A percentile compares a stretch with the other conserved stretches of the same genome.
phyloP scores from a whole-genome alignment of 2,113 vertebrate genomes.

The Spermophilus dauricus region DNA sequence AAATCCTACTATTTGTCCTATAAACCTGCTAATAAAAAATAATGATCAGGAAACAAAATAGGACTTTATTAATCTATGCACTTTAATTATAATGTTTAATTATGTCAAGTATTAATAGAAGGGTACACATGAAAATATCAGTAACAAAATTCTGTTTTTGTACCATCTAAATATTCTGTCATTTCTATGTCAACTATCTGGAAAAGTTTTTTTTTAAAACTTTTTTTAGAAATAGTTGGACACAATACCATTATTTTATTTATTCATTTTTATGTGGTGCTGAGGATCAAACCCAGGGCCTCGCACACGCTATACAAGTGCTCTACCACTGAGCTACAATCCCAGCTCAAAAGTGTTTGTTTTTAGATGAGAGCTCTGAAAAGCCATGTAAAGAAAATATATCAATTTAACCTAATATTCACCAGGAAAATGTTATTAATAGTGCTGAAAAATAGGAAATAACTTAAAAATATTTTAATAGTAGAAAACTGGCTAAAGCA shows the following conservation, averaged over 20 bases:
- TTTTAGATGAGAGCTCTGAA: conserved; percentile 2
- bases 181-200: neutral
- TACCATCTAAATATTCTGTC: neutral
- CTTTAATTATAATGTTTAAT: conserved; percentile 5
- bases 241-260: too few relatives aligned
- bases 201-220: neutral
- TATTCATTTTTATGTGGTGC: too few relatives aligned
- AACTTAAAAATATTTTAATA: neutral
- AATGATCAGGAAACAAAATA: conserved; percentile 27
- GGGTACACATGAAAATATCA: neutral
- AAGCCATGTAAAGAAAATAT: neutral
- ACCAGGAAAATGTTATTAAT: neutral
- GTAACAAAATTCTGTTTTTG: neutral
- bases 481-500: neutral
- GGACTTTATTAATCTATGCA: conserved; percentile 17
- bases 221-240: too few relatives aligned
- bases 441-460: neutral
- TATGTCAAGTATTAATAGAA: neutral
- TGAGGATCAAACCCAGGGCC: too few relatives aligned
- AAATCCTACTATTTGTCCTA: conserved; percentile 27
- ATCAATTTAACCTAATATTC: neutral
- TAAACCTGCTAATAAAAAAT: neutral
- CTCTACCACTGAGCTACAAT: too few relatives aligned
- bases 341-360: too few relatives aligned
- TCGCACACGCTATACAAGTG: too few relatives aligned